Evolutionary conservation across 2,888 invertebrate genomes (phyloP), one percentile per base, ranked within the genome.

Genomic region (Melikaiella ostensackeni): DNA sequence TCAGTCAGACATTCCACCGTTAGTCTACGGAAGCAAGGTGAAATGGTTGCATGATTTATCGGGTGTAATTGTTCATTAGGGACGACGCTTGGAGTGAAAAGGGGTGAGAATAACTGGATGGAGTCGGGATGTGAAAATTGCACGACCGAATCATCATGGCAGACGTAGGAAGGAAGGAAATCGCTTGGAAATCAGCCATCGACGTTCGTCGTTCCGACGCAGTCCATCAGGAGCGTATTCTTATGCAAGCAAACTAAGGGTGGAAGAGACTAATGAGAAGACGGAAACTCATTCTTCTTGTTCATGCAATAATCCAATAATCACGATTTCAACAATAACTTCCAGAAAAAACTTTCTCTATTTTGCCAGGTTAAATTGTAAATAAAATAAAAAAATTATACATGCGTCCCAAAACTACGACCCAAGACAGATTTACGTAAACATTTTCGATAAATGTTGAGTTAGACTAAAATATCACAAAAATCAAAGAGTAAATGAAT

Each of bases 41-140:
- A 70, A 70, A 70, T 50, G 70, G 46, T 27, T 50, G 70, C 70
- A 70, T 70, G 70, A 70, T 70, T 70, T 70, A 70, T 70, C 21
- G 70, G 30, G 50, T 70, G 70, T 70, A 70, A 70, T 70, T 70
- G 70, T 70, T 70, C 70, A 70, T 70, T 70, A 70, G 30, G 30
- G 33, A 70, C 19, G 70, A n/a, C 30, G 50, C 66, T 70, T 30
- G 70, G 66, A 24, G 46, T n/a, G 66, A 42, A 46, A 66, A 66
- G 66, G 70, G 70, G 46, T 70, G 30, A 70, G 70, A 70, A 70
- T 70, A 70, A 70, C 70, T 70, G 50, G 70, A 70, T 70, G 46
- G 50, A 70, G 57, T 24, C 11, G 70, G 70, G 70, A 70, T 50
- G 46, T 70, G 70, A 70, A 70, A 70, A 70, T 70, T 70, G 70